These are phyloP conservation scores for Lagopus leucura DNA, from an alignment of 2,113 vertebrate genomes.

Conservation along the genomic window DNA sequence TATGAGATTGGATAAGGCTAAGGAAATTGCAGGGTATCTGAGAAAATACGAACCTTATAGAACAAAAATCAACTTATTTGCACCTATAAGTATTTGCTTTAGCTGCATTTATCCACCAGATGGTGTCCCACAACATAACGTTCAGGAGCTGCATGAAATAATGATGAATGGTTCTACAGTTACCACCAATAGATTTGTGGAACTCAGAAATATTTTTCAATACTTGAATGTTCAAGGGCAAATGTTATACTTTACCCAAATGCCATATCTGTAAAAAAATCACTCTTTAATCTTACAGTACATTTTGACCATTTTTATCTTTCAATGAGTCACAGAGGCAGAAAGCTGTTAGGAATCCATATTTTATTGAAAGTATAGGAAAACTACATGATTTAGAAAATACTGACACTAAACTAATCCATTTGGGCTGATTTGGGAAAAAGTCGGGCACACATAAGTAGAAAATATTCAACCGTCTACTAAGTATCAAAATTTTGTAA, in stretches of 20 bases:
- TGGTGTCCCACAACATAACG: background rate
- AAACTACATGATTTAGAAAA: background rate
- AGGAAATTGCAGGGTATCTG: background rate
- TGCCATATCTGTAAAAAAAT: background rate
- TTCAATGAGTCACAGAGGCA: background rate
- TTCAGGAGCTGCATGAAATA: background rate
- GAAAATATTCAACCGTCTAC: constrained; percentile 12
- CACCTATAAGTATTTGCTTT: constrained; percentile 5
- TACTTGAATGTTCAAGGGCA: background rate
- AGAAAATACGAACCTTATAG: background rate
- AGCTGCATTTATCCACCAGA: constrained; percentile 8
- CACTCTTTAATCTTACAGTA: background rate
- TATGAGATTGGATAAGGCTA: background rate
- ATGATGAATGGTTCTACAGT: background rate
- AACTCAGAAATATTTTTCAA: background rate
- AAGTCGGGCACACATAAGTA: background rate
- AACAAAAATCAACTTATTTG: background rate
- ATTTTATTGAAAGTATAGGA: background rate
- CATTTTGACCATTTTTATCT: background rate
- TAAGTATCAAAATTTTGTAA: constrained; percentile 26
- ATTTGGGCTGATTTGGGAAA: constrained; percentile 4
- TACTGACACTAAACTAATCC: background rate
- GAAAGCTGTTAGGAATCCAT: background rate
- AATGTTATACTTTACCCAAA: background rate
- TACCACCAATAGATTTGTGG: background rate